phyloP scores from a whole-genome alignment of 2,113 vertebrate species.

The Notarius lentiginosus region DNA sequence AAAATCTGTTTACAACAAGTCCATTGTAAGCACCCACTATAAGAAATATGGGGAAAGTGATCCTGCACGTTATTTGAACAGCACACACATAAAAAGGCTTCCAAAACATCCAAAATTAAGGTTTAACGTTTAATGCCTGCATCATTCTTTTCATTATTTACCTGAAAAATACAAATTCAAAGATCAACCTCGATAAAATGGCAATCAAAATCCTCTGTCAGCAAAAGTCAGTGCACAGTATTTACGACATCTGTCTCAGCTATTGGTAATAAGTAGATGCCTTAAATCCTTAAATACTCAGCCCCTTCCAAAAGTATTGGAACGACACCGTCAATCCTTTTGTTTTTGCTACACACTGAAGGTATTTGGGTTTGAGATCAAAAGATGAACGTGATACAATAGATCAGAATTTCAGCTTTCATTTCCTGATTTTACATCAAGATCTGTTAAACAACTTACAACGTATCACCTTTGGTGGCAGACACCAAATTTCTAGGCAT shows the following conservation, averaged over 20 bases:
- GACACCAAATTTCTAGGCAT: too few relatives aligned
- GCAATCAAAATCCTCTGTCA: background rate
- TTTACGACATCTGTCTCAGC: background rate
- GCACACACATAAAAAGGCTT: background rate
- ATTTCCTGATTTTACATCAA: background rate
- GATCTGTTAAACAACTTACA: too few relatives aligned
- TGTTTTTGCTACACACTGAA: background rate
- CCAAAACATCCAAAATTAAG: background rate
- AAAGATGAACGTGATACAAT: background rate
- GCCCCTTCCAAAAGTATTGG: background rate
- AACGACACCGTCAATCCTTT: background rate
- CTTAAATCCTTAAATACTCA: background rate
- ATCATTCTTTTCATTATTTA: background rate
- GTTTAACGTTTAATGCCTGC: background rate
- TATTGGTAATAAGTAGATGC: background rate
- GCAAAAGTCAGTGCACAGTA: background rate
- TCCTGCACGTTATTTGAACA: constrained; percentile 15
- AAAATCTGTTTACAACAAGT: constrained; percentile 28
- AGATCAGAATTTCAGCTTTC: background rate
- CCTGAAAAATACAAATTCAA: background rate
- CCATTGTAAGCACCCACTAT: background rate
- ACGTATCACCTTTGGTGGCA: too few relatives aligned
- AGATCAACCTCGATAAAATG: constrained; percentile 4
- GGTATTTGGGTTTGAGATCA: background rate
- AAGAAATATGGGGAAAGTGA: background rate